These are phyloP conservation scores for Drosophila tristis DNA, from an alignment of 1,140 invertebrate species.

Conservation along the genomic window DNA sequence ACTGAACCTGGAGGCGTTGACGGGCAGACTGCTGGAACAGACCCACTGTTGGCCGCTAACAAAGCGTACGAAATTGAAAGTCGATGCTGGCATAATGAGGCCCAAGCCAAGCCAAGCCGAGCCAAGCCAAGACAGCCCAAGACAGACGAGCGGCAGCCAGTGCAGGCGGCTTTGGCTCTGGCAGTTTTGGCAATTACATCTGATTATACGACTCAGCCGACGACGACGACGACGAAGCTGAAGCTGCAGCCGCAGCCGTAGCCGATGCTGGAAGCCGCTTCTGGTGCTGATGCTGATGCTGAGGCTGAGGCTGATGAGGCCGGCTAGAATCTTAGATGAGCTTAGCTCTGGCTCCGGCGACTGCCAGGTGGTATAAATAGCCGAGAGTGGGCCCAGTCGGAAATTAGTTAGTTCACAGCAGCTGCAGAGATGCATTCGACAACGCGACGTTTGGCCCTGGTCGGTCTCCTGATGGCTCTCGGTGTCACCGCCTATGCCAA, in stretches of 20 bases:
- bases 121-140: too few relatives aligned
- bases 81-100: conserved; percentile 54
- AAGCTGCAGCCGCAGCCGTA: conserved; percentile 1
- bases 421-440: conserved; percentile 68
- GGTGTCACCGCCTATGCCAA: conserved; percentile 47
- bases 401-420: conserved; percentile 75
- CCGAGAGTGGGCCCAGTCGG: conserved; percentile 59
- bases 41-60: conserved; percentile 19
- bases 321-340: conserved; percentile 58
- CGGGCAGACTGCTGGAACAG: conserved; percentile 6
- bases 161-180: conserved; percentile 36
- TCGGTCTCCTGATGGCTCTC: conserved; percentile 46
- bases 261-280: not conserved
- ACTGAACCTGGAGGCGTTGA: conserved; percentile 5
- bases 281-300: too few relatives aligned
- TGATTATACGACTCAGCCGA: conserved; percentile 62
- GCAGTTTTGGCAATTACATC: conserved; percentile 76
- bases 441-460: conserved; percentile 39
- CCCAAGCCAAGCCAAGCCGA: conserved; percentile 18
- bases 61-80: conserved; percentile 73
- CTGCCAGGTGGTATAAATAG: conserved; percentile 67
- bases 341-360: conserved; percentile 12
- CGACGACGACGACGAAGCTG: conserved; percentile 4
- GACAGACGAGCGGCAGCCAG: conserved; percentile 27
- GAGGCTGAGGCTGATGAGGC: not conserved